Conservation (phyloP, 2,888 invertebrate species). For the Pollenia labialis region DNA sequence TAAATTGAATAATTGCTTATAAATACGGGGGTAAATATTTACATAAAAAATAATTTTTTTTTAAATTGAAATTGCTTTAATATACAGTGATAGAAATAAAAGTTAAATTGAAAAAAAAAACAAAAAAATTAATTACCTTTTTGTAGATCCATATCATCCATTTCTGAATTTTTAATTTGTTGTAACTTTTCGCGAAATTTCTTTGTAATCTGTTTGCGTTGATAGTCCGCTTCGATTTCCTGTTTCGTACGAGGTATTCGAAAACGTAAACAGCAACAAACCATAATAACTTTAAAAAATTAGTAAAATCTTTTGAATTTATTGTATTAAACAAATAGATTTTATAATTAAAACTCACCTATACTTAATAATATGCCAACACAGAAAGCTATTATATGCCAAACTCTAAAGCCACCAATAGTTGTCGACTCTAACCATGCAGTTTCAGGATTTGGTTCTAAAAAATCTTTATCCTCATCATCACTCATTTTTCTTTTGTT, state of each 20-base stretch:
- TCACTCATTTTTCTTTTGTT: constrained; percentile 72
- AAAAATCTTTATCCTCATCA: constrained; percentile 78
- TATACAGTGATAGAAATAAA: constrained; percentile 46
- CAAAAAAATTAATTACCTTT: constrained; percentile 79
- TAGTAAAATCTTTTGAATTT: not conserved
- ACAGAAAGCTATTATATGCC: constrained; percentile 92
- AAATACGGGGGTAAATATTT: not conserved
- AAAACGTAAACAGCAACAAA: constrained; percentile 96
- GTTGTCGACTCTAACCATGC: constrained; percentile 90
- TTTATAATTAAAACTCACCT: constrained; percentile 84
- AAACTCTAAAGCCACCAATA: constrained; percentile 89
- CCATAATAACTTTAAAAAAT: constrained; percentile 88
- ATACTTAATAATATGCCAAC: constrained; percentile 87
- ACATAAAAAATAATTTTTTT: not conserved
- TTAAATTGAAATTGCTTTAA: constrained; percentile 32
- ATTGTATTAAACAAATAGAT: constrained; percentile 2
- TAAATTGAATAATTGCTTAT: too few species aligned
- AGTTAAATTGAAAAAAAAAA: not conserved
- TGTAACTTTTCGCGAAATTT: constrained; percentile 92
- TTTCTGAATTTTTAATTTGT: constrained; percentile 92
- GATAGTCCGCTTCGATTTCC: constrained; percentile 97
- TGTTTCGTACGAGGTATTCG: constrained; percentile 97
- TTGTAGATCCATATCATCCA: constrained; percentile 87
- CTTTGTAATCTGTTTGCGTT: constrained; percentile 91
- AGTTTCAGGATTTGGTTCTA: constrained; percentile 84